phyloP scores from a whole-genome alignment of 2,113 vertebrate species.

The Brienomyrus longianalis region DNA sequence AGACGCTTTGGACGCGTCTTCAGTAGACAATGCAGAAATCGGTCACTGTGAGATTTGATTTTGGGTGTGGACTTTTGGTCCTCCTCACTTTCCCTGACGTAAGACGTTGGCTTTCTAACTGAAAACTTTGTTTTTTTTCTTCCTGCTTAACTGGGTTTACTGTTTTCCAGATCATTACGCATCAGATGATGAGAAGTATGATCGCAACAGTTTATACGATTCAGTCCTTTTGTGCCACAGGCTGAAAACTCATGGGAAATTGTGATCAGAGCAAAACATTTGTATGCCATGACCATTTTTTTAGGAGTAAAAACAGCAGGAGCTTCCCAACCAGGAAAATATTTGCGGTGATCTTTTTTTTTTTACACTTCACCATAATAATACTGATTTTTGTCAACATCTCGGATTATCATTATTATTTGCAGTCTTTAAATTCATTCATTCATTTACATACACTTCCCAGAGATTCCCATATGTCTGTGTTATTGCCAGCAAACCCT shows the following conservation, averaged over 20 bases:
- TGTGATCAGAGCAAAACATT: not conserved
- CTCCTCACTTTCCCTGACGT: not conserved
- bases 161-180: not conserved
- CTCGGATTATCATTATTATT: not conserved
- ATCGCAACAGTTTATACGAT: not conserved
- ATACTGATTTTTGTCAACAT: not conserved
- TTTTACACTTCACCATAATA: not conserved
- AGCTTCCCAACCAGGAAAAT: not conserved
- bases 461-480: not conserved
- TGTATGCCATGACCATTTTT: not conserved
- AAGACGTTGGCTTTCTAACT: not conserved
- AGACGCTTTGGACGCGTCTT: constrained; percentile 19
- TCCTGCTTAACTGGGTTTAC: not conserved
- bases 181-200: constrained; percentile 5
- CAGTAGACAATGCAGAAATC: constrained; percentile 10
- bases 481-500: not conserved
- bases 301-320: not conserved
- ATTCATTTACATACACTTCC: not conserved
- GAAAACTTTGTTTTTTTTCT: not conserved
- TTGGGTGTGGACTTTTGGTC: not conserved
- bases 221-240: not conserved
- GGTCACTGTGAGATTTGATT: constrained; percentile 19
- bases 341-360: not conserved
- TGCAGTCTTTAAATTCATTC: not conserved
- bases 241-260: not conserved